A percentile compares a stretch with the other conserved stretches of the same genome.
Conservation (phyloP, 2,113 vertebrate species). For the Halichoeres trimaculatus region DNA sequence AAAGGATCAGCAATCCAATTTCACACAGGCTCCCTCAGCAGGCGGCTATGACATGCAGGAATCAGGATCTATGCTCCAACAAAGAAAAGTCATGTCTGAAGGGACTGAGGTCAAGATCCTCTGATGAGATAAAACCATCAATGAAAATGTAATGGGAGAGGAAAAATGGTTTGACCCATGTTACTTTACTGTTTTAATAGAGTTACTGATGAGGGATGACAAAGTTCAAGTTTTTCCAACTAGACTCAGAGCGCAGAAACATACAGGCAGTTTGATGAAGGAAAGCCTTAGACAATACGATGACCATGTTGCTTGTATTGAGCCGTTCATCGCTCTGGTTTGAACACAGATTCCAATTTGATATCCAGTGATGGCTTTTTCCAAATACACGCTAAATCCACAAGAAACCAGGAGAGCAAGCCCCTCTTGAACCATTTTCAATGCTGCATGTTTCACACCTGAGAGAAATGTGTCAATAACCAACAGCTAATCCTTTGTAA, state of each 20-base stretch:
- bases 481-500: no score
- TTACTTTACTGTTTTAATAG: conserved; percentile 19
- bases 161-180: background rate
- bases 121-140: no score
- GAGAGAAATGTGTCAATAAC: no score
- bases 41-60: conserved; percentile 59
- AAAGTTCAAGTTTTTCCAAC: conserved; percentile 22
- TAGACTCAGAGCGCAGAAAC: conserved; percentile 5
- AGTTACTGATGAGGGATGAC: conserved; percentile 8
- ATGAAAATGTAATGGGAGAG: background rate
- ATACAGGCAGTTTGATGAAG: background rate
- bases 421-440: background rate
- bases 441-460: no score
- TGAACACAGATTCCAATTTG: no score
- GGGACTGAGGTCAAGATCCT: background rate
- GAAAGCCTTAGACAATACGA: conserved; percentile 12
- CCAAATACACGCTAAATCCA: no score
- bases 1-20: conserved; percentile 85
- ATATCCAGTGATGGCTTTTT: no score
- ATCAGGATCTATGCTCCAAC: conserved; percentile 65
- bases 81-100: conserved; percentile 62
- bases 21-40: conserved; percentile 79
- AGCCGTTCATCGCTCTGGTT: conserved; percentile 7
- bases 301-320: conserved; percentile 52
- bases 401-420: no score